Base-by-base conservation (phyloP, 37 sponge, comb jelly and placozoan genomes). In the Spongilla lacustris region DNA sequence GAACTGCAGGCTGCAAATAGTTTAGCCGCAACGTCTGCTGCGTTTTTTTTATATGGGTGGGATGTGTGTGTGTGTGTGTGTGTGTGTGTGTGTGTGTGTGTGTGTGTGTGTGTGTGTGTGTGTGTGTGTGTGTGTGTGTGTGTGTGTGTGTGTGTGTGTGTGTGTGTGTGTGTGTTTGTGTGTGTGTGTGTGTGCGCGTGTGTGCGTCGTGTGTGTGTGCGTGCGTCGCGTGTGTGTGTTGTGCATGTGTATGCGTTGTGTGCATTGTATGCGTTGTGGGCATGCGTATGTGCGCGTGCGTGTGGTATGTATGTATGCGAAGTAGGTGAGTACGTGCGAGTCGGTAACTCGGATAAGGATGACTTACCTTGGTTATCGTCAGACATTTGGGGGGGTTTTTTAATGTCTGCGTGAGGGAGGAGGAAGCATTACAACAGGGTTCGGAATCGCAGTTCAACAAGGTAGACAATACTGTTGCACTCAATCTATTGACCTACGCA, bases 1-100 rank as follows among this genome's bases (percentile, higher is more conserved):
- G 32, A 37, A 36, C 50, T 73, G 73, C 95, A 94, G 30, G 88
- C 83, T 10, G 74, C 46, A 68, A 91, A 94, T 28, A 94, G 38
- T 28, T 67, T 36, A 34, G 66, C 31, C 4, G 83, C 95, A 25
- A 93, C 67, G 0, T 88, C 93, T 93, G 84, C 22, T 41, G 3
- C 41, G 41, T 41, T 3, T 41, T 41, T 41, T 41, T 3, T 9
- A 41, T 6, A 6, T 41, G 41, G 41, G 6, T 3, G 41, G 41
- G 41, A 6, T 2, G 6, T 41, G 41, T 41, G 41, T 3, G 41
- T 3, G 41, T 3, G 6, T 6, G 41, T 6, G 50, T 38, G 48
- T 4, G 38, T 9, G 13, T 24, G 78, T 77, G n/a, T 77, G 78
- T 77, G 50, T 38, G n/a, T 38, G 48, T 77, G 38, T 77, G 50